phyloP scores from a whole-genome alignment of 2,797 vertebrate species.

The Rhadinocentrus ornatus region DNA sequence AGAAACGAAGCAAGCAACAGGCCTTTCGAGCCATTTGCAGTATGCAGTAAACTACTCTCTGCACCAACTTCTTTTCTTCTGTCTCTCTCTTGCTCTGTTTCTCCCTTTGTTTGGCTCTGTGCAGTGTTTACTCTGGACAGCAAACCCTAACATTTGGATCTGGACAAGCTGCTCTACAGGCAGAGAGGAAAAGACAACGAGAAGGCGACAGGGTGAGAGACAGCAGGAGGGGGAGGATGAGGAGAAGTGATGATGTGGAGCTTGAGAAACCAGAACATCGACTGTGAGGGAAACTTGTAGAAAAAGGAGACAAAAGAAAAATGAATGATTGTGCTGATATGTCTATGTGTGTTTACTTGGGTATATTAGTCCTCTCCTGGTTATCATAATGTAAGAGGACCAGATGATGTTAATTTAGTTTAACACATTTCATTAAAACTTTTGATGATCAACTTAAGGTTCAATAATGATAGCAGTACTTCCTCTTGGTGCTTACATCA shows the following conservation, averaged over 20 bases:
- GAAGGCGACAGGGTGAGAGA: conserved; percentile 15
- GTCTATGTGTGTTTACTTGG: not conserved
- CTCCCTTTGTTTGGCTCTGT: conserved; percentile 48
- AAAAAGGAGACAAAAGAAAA: conserved; percentile 10
- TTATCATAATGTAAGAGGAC: no score
- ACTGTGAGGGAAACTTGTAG: conserved; percentile 27
- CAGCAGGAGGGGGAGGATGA: conserved; percentile 19
- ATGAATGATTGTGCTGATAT: not conserved
- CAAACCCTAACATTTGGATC: conserved; percentile 71
- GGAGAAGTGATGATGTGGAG: conserved; percentile 75
- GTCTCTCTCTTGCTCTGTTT: conserved; percentile 8
- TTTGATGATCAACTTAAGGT: no score
- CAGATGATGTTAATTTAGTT: no score
- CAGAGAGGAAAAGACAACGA: conserved; percentile 29
- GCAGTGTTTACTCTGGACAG: conserved; percentile 74
- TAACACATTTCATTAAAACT: no score
- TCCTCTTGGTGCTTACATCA: no score
- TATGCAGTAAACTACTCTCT: conserved; percentile 18
- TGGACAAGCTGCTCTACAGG: conserved; percentile 61
- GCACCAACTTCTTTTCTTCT: conserved; percentile 15
- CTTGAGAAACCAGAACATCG: conserved; percentile 49
- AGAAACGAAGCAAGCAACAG: conserved; percentile 31
- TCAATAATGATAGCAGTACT: no score
- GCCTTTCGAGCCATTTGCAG: conserved; percentile 19
- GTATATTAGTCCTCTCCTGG: not conserved